Conservation (phyloP, 2,888 invertebrate species). For the Masnerella sp. region DNA sequence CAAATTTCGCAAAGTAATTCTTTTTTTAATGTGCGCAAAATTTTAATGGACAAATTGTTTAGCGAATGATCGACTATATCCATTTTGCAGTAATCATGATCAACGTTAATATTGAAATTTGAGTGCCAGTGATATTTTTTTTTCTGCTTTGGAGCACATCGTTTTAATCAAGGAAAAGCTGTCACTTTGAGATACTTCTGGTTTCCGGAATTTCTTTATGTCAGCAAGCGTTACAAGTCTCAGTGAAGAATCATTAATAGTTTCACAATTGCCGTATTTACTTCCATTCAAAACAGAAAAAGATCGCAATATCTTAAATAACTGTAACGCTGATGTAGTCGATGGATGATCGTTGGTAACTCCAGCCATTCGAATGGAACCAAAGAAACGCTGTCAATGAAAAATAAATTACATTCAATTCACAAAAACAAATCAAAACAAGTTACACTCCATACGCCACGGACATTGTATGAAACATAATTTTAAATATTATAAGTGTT, state of each 20-base stretch:
- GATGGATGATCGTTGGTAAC: constrained; percentile 13
- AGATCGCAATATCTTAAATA: not conserved
- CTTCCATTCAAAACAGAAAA: not conserved
- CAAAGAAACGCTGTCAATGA: constrained; percentile 14
- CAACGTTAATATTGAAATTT: not conserved
- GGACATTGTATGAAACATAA: too few relatives aligned
- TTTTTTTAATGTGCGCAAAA: not conserved
- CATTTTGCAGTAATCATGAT: not conserved
- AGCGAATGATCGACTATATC: not conserved
- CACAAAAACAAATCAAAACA: too few relatives aligned
- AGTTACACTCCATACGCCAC: too few relatives aligned
- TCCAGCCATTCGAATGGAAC: not conserved
- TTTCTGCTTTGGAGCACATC: not conserved
- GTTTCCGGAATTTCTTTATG: not conserved
- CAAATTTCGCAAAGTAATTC: not conserved
- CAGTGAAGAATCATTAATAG: not conserved
- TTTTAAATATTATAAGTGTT: too few relatives aligned
- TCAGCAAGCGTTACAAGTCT: not conserved
- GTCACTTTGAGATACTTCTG: not conserved
- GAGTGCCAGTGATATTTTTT: not conserved
- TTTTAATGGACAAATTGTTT: not conserved
- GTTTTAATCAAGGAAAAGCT: not conserved
- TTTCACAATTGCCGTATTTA: not conserved
- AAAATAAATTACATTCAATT: too few relatives aligned
- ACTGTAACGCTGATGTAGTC: not conserved